Evolutionary conservation across 2,888 invertebrate species (phyloP), one percentile per base, ranked within the genome.

Genomic region (Lasioglossum leucozonium): DNA sequence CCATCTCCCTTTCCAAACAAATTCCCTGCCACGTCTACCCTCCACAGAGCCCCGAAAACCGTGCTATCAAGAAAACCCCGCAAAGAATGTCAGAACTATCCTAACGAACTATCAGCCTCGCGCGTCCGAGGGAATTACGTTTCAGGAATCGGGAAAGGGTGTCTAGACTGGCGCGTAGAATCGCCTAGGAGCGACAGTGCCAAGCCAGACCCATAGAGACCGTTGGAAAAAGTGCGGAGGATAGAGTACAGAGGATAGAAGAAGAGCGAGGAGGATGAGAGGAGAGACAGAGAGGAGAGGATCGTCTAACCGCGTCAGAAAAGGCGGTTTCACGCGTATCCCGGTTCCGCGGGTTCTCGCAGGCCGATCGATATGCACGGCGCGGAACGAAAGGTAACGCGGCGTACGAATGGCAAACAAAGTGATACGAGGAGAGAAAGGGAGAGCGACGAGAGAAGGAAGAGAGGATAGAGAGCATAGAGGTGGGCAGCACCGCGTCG

Each of bases 381-480:
- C 87, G 73, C 81, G 84, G 74, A 86, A 73, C 86, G 86, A 88
- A 85, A 86, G 86, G 89, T 87, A 84, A 84, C 76, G 84, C 82
- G 82, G 79, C 86, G 81, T 83, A 83, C 84, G 85, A 90, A 87
- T 87, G 89, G 86, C 88, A 88, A 91, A 87, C 85, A 89, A 87
- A 90, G 88, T 90, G 90, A 89, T 90, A 88, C 84, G 86, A 73
- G 81, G 58, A 62, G 79, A 80, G 58, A 78, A 37, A 69, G 40
- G 40, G 62, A 62, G 30, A 62, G 67, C 77, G 72, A 80, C 8
- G 62, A 16, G 62, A 62, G 62, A 62, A n/a, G 13, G 26, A 58
- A n/a, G 22, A 58, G 30, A 62, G 62, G 26, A 13, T 30, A 77
- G 72, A 82, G 77, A 87, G 80, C 79, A 74, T 62, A 44, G 62